These are phyloP conservation scores for Chesias legatella DNA, from an alignment of 2,888 invertebrate species.

Conservation along the genomic window DNA sequence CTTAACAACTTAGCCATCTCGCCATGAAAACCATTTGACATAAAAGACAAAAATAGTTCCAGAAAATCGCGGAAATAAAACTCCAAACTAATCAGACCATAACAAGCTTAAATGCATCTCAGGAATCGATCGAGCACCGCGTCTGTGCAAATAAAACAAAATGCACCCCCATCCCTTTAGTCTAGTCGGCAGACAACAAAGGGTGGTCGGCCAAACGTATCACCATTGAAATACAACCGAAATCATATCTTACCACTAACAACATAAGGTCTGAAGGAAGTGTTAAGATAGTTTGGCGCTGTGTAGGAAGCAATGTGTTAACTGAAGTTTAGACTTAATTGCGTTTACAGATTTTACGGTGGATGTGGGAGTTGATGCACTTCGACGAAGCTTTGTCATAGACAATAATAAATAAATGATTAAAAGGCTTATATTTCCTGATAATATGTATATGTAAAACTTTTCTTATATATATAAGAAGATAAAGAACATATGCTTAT, in stretches of 20 bases:
- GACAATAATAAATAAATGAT: neutral
- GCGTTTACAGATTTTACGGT: conserved; percentile 70
- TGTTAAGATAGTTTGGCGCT: conserved; percentile 23
- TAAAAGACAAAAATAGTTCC: too few relatives aligned
- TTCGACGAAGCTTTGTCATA: neutral
- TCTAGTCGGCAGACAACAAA: conserved; percentile 76
- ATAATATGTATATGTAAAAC: too few relatives aligned
- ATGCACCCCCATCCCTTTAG: conserved; percentile 56
- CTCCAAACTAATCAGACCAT: conserved; percentile 7
- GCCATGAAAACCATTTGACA: too few relatives aligned
- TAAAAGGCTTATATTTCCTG: too few relatives aligned
- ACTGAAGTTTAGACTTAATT: conserved; percentile 70
- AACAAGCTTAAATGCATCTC: conserved; percentile 17
- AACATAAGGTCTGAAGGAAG: conserved; percentile 20
- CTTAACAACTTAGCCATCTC: too few relatives aligned
- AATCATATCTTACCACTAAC: conserved; percentile 26
- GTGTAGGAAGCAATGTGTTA: conserved; percentile 67
- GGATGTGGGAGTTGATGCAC: conserved; percentile 33
- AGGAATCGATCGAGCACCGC: conserved; percentile 43
- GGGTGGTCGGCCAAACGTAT: conserved; percentile 54
- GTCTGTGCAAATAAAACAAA: conserved; percentile 71
- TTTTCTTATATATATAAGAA: too few relatives aligned
- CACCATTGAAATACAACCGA: conserved; percentile 21
- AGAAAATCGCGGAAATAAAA: too few relatives aligned
- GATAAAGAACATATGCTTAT: too few relatives aligned